These are phyloP conservation scores for Lepidotrigona ventralis DNA, from an alignment of 1,140 invertebrate species.

Conservation along the genomic window DNA sequence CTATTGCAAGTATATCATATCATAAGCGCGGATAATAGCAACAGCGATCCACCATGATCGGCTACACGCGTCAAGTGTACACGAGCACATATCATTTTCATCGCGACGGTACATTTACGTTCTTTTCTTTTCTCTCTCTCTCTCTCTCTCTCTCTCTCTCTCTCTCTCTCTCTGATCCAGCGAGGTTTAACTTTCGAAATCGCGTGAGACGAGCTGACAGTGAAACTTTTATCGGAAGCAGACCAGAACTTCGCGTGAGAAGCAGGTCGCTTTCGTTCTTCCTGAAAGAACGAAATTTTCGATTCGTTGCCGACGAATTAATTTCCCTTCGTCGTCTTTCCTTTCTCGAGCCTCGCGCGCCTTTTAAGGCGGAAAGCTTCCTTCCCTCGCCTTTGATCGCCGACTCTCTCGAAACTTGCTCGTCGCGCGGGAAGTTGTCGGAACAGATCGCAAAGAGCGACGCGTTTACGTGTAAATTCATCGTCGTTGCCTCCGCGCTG, in stretches of 20 bases:
- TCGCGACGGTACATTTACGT: constrained; percentile 15
- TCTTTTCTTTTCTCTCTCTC: neutral
- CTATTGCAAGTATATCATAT: constrained; percentile 56
- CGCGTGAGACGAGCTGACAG: neutral
- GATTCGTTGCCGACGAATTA: neutral
- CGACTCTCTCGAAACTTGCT: too few relatives aligned
- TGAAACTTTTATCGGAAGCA: neutral
- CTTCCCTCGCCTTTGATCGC: too few relatives aligned
- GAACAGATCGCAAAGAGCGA: too few relatives aligned
- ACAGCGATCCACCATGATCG: constrained; percentile 10
- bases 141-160: neutral
- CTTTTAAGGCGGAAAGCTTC: too few relatives aligned
- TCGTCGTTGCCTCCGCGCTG: neutral
- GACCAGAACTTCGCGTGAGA: neutral
- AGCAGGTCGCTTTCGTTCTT: too few relatives aligned
- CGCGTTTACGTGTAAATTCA: neutral
- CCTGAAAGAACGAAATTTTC: neutral
- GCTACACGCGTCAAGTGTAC: neutral
- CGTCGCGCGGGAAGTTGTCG: too few relatives aligned
- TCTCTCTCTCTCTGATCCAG: neutral
- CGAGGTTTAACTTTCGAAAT: neutral
- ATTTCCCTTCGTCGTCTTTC: neutral
- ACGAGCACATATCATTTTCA: constrained; percentile 60
- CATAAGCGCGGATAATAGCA: constrained; percentile 8
- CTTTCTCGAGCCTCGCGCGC: too few relatives aligned